These are phyloP conservation scores for Pantherophis alleghaniensis DNA, from an alignment of 2,797 vertebrate species.

Conservation along the genomic window DNA sequence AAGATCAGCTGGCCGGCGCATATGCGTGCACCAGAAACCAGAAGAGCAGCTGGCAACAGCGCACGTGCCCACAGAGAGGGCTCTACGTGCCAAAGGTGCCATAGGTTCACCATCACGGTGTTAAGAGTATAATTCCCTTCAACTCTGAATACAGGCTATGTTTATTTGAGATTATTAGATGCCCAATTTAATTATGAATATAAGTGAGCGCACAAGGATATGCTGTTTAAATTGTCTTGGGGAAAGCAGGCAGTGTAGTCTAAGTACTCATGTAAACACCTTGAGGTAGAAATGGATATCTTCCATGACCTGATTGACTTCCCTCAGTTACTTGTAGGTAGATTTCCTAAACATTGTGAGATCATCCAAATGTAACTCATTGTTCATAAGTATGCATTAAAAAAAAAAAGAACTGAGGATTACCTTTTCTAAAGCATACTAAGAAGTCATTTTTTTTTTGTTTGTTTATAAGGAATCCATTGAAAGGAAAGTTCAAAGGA, in stretches of 20 bases:
- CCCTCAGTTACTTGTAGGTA: not conserved
- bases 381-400: not conserved
- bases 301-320: not conserved
- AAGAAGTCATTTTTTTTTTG: not conserved
- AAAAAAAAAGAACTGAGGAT: not conserved
- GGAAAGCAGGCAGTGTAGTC: not conserved
- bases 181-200: not conserved
- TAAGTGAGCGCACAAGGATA: not conserved
- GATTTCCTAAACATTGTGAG: not conserved
- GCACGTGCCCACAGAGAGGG: too few species aligned
- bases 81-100: too few species aligned
- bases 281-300: not conserved
- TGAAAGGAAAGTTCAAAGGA: not conserved
- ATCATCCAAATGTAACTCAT: not conserved
- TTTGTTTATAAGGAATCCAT: not conserved
- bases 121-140: not conserved
- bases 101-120: not conserved
- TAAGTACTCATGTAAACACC: not conserved
- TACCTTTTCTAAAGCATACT: not conserved
- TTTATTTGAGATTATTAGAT: not conserved
- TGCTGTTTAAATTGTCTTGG: too few species aligned
- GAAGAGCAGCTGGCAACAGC: too few species aligned
- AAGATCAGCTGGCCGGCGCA: too few species aligned
- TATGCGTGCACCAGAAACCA: too few species aligned
- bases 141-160: not conserved